These are phyloP conservation scores for Hipposideros larvatus DNA, from an alignment of 2,797 vertebrate species.

Conservation along the genomic window DNA sequence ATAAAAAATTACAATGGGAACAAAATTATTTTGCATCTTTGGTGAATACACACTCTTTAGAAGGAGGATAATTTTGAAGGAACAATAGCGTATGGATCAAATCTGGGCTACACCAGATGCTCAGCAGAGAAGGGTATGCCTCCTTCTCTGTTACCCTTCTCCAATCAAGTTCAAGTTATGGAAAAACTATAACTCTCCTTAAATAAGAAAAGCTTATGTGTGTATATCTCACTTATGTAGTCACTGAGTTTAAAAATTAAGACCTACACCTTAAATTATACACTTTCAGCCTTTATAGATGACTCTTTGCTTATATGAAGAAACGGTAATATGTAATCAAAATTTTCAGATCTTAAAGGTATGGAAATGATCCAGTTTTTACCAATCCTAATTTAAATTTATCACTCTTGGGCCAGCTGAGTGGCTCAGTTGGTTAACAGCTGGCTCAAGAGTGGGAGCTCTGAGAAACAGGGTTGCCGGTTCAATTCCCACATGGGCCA, in stretches of 20 bases:
- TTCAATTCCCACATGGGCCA: no score
- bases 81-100: not conserved
- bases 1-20: not conserved
- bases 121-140: not conserved
- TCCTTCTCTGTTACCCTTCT: not conserved
- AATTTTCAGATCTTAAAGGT: not conserved
- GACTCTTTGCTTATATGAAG: not conserved
- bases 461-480: no score
- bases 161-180: not conserved
- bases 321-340: not conserved
- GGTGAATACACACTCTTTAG: not conserved
- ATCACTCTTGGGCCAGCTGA: not conserved
- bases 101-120: not conserved
- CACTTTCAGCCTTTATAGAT: not conserved
- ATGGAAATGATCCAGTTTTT: not conserved
- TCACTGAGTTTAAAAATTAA: constrained; percentile 34
- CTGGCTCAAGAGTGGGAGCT: no score
- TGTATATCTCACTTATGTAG: not conserved
- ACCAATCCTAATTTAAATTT: not conserved
- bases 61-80: not conserved
- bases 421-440: no score
- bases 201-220: not conserved
- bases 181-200: not conserved
- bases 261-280: not conserved
- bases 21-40: not conserved